Evolutionary conservation across 2,797 vertebrate genomes (phyloP), one percentile per base, ranked within the genome.

Genomic region (Limosa lapponica): DNA sequence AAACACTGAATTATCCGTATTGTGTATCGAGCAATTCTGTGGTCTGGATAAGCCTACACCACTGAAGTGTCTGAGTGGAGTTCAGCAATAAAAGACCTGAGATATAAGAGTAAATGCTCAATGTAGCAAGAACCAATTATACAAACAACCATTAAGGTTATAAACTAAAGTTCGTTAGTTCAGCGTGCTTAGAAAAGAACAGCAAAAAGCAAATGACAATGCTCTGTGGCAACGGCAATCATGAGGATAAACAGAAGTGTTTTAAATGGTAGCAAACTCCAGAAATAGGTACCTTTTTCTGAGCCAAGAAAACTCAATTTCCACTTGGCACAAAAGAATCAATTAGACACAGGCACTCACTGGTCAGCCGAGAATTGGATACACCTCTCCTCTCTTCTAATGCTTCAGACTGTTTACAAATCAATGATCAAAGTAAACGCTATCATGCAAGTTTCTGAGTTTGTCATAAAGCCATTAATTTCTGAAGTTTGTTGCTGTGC

Each of bases 251-350:
- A 74, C 30, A 71, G 43, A n/a, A 79, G 22, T 32, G 41, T 30
- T 82, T 85, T 39, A 92, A 70, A 73, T 52, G 17, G 36, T 46
- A 84, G 37, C 52, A 73, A 82, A 70, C 23, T 91, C 82, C 88
- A 90, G 79, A 81, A 93, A 83, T 0, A 90, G 52, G 17, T 10
- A 28, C 19, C 27, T 65, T 91, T 84, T 83, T 41, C 59, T 44
- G 55, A 93, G 62, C 75, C 58, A 84, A 87, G 74, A 85, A 94
- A 97, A 82, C 58, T 92, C 79, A 70, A 64, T 93, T 92, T 96
- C 77, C 52, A 82, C 54, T 89, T 92, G 69, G 86, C 83, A 89
- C 71, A 81, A 94, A 91, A 82, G 65, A 95, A 93, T 82, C 90
- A 94, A 88, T 94, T 93, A 80, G 30, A 52, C 75, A 64, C 1